Evolutionary conservation across 1,140 invertebrate species (phyloP).

Genomic region (Anastrepha obliqua): DNA sequence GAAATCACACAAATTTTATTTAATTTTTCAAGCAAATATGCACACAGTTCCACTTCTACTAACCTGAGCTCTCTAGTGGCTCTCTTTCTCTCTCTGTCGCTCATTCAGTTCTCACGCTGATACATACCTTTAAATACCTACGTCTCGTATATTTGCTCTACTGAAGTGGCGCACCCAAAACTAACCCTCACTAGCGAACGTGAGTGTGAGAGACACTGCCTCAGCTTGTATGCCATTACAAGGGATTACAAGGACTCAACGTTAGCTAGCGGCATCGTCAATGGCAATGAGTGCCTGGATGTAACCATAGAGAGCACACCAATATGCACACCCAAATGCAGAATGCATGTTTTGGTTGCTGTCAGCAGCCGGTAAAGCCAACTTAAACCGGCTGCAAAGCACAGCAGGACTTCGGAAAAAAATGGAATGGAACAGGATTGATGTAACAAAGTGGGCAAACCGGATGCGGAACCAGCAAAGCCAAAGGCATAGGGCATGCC

Average conservation of each 20-base stretch:
- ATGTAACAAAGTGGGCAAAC: slow-evolving; percentile 43
- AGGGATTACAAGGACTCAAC: slow-evolving; percentile 44
- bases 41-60: neutral
- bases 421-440: neutral
- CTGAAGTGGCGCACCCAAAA: slow-evolving; percentile 37
- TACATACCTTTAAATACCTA: neutral
- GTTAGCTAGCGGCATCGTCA: neutral
- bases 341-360: neutral
- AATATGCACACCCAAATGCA: neutral
- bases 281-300: slow-evolving; percentile 22
- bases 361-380: neutral
- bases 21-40: too few relatives aligned
- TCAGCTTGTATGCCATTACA: slow-evolving; percentile 32
- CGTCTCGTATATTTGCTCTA: neutral
- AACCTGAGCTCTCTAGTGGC: neutral
- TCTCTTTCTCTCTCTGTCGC: neutral
- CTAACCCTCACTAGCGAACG: slow-evolving; percentile 6
- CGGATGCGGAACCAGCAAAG: slow-evolving; percentile 45
- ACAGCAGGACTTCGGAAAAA: neutral
- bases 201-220: neutral
- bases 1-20: too few relatives aligned
- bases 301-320: neutral
- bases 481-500: neutral
- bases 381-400: slow-evolving; percentile 31
- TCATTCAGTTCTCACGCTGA: neutral